phyloP scores from a whole-genome alignment of 2,113 vertebrate genomes.

The Setophaga kirtlandii region DNA sequence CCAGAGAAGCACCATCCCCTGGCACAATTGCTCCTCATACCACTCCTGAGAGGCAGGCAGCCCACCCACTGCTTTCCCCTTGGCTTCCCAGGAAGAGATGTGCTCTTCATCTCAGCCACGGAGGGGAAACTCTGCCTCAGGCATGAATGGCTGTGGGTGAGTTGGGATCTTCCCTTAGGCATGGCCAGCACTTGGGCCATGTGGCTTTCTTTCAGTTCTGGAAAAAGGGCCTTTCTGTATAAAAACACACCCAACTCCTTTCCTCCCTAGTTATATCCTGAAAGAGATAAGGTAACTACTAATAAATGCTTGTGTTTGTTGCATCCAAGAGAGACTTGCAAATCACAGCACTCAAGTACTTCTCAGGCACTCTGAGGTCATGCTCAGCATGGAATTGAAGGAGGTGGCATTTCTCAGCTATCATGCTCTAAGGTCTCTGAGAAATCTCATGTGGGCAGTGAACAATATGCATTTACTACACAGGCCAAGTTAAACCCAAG shows the following conservation, averaged over 20 bases:
- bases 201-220: neutral
- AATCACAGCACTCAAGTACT: neutral
- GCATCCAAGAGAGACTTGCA: rapidly evolving
- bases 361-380: neutral
- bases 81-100: neutral
- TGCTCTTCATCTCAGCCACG: neutral
- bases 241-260: neutral
- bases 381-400: neutral
- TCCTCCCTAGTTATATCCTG: neutral
- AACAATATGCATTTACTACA: neutral
- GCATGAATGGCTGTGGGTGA: neutral
- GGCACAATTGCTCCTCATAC: neutral
- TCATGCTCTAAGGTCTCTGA: neutral
- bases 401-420: neutral
- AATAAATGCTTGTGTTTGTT: neutral
- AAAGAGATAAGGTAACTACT: neutral
- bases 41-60: neutral
- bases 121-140: neutral
- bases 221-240: neutral
- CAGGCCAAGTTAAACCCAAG: neutral
- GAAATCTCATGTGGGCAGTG: neutral
- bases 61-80: rapidly evolving
- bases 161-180: rapidly evolving
- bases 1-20: neutral
- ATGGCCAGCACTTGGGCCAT: rapidly evolving